phyloP scores from a whole-genome alignment of 2,888 invertebrate species.

The Baccha elongata region DNA sequence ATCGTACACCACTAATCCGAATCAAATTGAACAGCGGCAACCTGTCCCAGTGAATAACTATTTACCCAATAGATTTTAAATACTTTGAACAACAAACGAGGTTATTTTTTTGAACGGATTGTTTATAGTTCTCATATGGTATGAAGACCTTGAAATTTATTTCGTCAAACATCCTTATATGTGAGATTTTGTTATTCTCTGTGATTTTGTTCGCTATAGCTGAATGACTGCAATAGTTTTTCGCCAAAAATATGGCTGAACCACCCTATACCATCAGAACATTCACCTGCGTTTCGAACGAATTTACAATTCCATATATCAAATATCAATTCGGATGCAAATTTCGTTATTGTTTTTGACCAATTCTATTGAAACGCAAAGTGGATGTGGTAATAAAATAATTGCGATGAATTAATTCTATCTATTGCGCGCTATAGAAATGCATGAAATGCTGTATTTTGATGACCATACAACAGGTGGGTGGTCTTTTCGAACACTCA shows the following conservation, averaged over 20 bases:
- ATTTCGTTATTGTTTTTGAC: constrained; percentile 62
- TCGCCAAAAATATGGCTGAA: background rate
- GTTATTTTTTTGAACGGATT: constrained; percentile 57
- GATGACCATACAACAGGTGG: constrained; percentile 23
- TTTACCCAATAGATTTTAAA: background rate
- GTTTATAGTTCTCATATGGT: constrained; percentile 27
- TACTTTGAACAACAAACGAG: constrained; percentile 32
- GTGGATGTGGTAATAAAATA: constrained; percentile 23
- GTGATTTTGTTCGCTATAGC: background rate
- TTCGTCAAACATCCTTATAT: constrained; percentile 57
- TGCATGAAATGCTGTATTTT: constrained; percentile 11
- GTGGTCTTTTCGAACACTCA: constrained; percentile 41
- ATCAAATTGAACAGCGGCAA: constrained; percentile 46
- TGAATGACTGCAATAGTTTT: constrained; percentile 16
- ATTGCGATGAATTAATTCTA: constrained; percentile 49
- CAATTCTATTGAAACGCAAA: constrained; percentile 18
- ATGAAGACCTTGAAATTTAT: constrained; percentile 54
- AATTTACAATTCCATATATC: constrained; percentile 20
- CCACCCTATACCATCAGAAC: constrained; percentile 29
- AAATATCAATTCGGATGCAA: constrained; percentile 47
- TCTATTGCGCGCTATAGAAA: constrained; percentile 37
- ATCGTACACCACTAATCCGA: constrained; percentile 40
- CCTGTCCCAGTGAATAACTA: background rate
- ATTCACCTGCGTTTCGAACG: constrained; percentile 23
- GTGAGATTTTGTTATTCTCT: background rate